Percentiles rank a stretch among this genome's conserved stretches.
Conservation (phyloP, 2,113 vertebrate genomes). For the Entomyzon cyanotis region DNA sequence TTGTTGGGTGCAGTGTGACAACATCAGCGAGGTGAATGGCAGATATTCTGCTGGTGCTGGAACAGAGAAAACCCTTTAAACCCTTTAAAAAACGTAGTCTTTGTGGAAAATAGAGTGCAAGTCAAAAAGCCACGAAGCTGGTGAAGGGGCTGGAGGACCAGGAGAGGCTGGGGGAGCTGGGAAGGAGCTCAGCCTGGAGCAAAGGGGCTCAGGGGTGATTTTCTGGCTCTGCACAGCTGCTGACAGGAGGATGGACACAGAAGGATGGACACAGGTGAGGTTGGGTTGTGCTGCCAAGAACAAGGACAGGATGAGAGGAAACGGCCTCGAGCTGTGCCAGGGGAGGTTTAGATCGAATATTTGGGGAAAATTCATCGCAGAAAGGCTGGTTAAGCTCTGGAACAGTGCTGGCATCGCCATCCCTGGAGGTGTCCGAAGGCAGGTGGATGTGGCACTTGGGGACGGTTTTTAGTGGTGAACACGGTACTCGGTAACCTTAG, state of each 20-base stretch:
- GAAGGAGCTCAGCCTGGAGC: background rate
- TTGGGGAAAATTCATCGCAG: accelerated
- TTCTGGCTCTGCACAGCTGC: accelerated
- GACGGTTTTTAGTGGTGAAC: background rate
- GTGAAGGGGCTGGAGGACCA: background rate
- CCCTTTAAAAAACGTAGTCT: accelerated
- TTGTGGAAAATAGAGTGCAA: accelerated
- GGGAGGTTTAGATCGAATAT: background rate
- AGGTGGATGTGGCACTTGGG: background rate
- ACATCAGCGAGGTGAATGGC: accelerated
- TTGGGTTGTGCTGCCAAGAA: background rate
- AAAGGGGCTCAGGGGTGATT: background rate
- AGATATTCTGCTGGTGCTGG: accelerated
- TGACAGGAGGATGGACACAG: background rate
- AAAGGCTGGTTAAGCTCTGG: background rate
- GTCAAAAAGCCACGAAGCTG: accelerated
- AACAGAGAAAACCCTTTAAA: no score
- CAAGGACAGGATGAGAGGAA: background rate
- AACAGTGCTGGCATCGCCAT: background rate
- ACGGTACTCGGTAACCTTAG: background rate
- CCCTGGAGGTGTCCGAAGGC: background rate
- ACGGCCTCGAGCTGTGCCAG: no score
- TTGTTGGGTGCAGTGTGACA: background rate
- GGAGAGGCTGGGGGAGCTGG: background rate
- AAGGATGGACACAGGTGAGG: background rate